A percentile compares a stretch with the other conserved stretches of the same genome.
These are phyloP conservation scores for Ametastegia equiseti DNA, from an alignment of 2,888 invertebrate genomes.

Conservation along the genomic window DNA sequence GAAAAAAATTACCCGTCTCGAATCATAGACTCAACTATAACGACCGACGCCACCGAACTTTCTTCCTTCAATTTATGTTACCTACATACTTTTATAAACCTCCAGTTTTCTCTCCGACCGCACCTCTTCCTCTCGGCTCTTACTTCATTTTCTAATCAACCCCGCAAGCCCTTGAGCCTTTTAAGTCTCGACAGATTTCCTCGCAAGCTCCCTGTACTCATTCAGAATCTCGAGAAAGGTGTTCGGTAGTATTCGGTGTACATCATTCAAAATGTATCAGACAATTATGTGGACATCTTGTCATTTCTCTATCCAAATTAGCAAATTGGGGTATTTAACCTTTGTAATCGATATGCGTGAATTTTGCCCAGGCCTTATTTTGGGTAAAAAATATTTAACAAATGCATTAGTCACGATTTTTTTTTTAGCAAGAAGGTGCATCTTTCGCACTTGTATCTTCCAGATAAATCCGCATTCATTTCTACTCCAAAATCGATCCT, in stretches of 20 bases:
- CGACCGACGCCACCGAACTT: conserved; percentile 25
- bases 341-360: too few species aligned
- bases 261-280: not conserved
- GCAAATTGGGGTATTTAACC: too few species aligned
- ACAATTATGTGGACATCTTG: not conserved
- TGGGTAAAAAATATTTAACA: too few species aligned
- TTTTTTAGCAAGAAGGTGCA: too few species aligned
- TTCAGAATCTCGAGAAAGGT: not conserved
- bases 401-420: too few species aligned
- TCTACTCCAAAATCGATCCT: too few species aligned
- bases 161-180: conserved; percentile 1
- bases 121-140: not conserved
- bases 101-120: not conserved
- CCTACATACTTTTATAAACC: not conserved
- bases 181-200: conserved; percentile 2
- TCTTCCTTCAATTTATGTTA: conserved; percentile 11
- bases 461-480: too few species aligned
- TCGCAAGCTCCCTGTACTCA: not conserved
- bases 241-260: not conserved
- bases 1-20: conserved; percentile 38
- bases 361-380: too few species aligned
- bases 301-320: too few species aligned
- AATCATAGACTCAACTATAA: conserved; percentile 40
- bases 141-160: conserved; percentile 35
- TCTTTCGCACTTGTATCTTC: too few species aligned